Percentiles rank a stretch among this genome's conserved stretches.
Conservation (phyloP, 2,888 invertebrate genomes). For the Orthosia gothica region DNA sequence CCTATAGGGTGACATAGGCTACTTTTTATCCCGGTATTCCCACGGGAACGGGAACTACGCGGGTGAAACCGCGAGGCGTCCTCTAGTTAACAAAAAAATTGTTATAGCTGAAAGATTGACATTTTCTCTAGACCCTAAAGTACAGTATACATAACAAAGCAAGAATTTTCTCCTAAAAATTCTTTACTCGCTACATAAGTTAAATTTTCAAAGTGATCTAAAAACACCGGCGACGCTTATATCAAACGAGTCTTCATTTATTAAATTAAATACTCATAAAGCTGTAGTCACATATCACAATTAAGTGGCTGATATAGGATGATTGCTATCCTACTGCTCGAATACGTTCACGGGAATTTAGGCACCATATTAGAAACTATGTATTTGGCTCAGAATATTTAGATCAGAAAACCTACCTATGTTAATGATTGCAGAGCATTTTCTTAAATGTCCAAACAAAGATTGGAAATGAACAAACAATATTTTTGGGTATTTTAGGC, state of each 20-base stretch:
- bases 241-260: neutral
- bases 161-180: neutral
- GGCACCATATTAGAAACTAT: neutral
- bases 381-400: neutral
- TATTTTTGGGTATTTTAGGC: too few species aligned
- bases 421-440: too few species aligned
- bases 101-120: neutral
- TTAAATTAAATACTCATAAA: constrained; percentile 32
- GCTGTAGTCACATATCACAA: constrained; percentile 9
- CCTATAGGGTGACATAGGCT: too few species aligned
- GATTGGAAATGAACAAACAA: too few species aligned
- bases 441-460: too few species aligned
- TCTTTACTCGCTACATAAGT: neutral
- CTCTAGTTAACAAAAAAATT: too few species aligned
- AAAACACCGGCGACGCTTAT: neutral
- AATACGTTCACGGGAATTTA: neutral
- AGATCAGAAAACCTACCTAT: too few species aligned
- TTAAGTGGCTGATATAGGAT: constrained; percentile 6
- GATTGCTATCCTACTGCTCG: constrained; percentile 18
- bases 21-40: too few species aligned
- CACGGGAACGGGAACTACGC: too few species aligned
- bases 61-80: too few species aligned
- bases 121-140: neutral
- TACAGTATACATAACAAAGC: too few species aligned
- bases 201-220: neutral